These are phyloP conservation scores for Sebastes diaconus DNA, from an alignment of 2,797 vertebrate genomes.

Conservation along the genomic window DNA sequence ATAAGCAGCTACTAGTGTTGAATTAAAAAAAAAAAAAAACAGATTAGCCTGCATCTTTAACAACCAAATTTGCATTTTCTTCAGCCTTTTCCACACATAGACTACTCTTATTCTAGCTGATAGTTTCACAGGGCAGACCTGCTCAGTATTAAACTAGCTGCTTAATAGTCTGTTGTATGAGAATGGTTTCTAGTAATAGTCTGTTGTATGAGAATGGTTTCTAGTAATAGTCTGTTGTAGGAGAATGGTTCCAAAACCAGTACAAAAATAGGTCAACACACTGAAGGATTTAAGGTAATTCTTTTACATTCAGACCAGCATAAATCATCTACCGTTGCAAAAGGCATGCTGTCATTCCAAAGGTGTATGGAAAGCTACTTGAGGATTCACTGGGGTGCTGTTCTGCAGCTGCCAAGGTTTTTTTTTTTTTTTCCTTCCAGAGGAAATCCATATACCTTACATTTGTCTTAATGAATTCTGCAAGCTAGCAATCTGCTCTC, in stretches of 20 bases:
- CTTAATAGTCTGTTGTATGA: background rate
- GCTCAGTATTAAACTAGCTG: background rate
- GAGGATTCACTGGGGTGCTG: conserved; percentile 69
- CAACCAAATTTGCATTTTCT: background rate
- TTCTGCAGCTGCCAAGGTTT: conserved; percentile 67
- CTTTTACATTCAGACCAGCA: conserved; percentile 40
- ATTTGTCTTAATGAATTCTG: conserved; percentile 85
- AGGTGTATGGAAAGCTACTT: conserved; percentile 73
- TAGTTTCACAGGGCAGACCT: background rate
- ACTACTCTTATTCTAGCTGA: background rate
- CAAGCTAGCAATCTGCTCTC: conserved; percentile 72
- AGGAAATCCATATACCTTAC: conserved; percentile 80
- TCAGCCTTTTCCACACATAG: background rate
- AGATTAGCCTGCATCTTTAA: background rate
- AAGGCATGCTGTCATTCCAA: conserved; percentile 43
- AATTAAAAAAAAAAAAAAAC: background rate
- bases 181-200: too few species aligned
- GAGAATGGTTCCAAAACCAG: background rate
- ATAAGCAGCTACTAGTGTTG: background rate
- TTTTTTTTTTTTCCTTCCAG: conserved; percentile 58
- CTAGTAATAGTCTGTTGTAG: background rate
- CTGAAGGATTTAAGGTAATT: conserved; percentile 25
- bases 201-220: background rate
- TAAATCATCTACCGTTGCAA: conserved; percentile 43
- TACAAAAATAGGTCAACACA: background rate